Evolutionary conservation across 37 sponge, comb jelly and placozoan genomes (phyloP), one percentile per base, ranked within the genome.

Genomic region (Corticium candelabrum): DNA sequence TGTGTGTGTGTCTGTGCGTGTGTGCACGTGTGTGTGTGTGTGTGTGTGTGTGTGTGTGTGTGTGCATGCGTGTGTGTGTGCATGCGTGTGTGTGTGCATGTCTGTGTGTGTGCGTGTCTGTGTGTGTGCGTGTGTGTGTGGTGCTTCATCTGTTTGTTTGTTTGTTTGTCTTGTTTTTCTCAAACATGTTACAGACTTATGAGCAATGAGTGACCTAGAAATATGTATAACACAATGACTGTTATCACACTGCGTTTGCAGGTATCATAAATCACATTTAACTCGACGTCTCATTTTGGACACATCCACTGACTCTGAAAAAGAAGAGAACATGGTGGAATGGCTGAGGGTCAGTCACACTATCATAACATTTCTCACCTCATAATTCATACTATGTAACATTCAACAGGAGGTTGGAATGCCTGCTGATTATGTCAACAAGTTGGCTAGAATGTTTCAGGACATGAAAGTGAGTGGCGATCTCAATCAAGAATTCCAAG

Each of bases 271-370:
- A 83, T 85, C 89, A 0, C 95, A 94, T 74, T 82, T 94, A 33
- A 91, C 89, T 1, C 71, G 91, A 15, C 80, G 95, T 38, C 83
- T 94, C 40, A 88, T 94, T 71, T 79, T 91, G 3, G 95, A 91
- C 77, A 94, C 89, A 2, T 89, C 92, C 2, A 89, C 93, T 3
- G 95, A 94, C 83, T 85, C 84, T 41, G 95, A 94, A 83, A 88
- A 85, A 86, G 95, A 94, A 62, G 95, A 94, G 84, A 88, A 86
- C 75, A 88, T 94, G 89, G 91, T 94, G 83, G 92, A 94, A 77
- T 94, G 95, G 95, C 68, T 94, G 84, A 77, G 95, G 75, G 87
- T 86, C 34, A 67, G 85, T 2, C 2, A 2, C 80, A 5, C 11
- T 5, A 43, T 43, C 56, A 21, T 73, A 11, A 37, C 69, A 3